These are phyloP conservation scores for Myripristis jacobus DNA, from an alignment of 2,797 vertebrate species.

Conservation along the genomic window DNA sequence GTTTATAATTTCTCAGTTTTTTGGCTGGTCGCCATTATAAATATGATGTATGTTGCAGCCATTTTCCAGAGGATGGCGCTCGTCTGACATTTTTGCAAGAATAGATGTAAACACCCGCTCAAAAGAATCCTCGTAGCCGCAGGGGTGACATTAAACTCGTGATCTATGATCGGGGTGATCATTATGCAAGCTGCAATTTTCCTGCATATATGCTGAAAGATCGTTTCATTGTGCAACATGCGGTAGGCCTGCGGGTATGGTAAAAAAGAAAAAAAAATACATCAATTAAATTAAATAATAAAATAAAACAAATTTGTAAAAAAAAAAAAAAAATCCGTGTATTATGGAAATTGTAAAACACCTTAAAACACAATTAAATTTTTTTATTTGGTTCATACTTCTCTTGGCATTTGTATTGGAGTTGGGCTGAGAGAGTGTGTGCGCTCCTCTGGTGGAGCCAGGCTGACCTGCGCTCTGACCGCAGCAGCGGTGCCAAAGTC, in stretches of 20 bases:
- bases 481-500: slow-evolving; percentile 5
- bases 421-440: not conserved
- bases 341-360: not conserved
- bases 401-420: not conserved
- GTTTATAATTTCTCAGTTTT: not conserved
- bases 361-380: not conserved
- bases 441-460: not conserved
- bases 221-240: slow-evolving; percentile 1
- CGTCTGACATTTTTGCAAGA: slow-evolving; percentile 13
- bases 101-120: not conserved
- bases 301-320: too few relatives aligned
- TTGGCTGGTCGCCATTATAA: not conserved
- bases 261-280: not conserved
- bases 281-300: too few relatives aligned
- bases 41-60: not conserved
- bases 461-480: slow-evolving; percentile 44
- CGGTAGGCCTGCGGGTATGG: not conserved
- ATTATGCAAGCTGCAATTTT: not conserved
- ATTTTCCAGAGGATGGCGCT: slow-evolving; percentile 59
- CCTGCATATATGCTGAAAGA: not conserved
- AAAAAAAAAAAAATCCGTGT: not conserved
- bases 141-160: not conserved
- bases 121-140: not conserved
- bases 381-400: not conserved
- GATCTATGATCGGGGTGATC: not conserved